A percentile compares a stretch with the other conserved stretches of the same genome.
Conservation (phyloP, 2,113 vertebrate genomes). For the Oryzias melastigma region DNA sequence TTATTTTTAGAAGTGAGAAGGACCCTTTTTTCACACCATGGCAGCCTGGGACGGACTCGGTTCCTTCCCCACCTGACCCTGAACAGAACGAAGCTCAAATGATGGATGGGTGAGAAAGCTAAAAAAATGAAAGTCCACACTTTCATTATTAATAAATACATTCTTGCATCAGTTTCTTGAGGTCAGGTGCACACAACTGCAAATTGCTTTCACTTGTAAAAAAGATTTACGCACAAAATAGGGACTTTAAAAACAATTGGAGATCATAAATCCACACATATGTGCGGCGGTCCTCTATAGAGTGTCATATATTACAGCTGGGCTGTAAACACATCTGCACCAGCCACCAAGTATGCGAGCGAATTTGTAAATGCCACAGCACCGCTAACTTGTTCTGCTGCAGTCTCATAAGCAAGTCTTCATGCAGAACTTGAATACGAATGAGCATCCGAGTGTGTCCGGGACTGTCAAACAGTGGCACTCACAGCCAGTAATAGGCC, state of each 20-base stretch:
- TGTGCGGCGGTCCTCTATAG: no score
- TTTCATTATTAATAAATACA: background rate
- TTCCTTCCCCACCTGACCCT: no score
- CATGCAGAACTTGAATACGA: constrained; percentile 16
- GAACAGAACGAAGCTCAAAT: no score
- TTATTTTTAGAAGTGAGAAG: no score
- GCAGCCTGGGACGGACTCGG: no score
- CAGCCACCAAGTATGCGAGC: background rate
- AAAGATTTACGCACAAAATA: constrained; percentile 19
- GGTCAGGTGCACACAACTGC: background rate
- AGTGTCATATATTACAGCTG: background rate
- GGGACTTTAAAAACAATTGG: constrained; percentile 15
- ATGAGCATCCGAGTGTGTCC: constrained; percentile 35
- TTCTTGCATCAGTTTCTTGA: background rate
- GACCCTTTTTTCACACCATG: no score
- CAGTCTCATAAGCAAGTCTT: constrained; percentile 14
- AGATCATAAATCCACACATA: constrained; percentile 12
- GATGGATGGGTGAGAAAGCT: no score
- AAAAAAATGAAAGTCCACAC: background rate
- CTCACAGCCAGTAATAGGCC: constrained; percentile 61
- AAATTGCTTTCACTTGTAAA: constrained; percentile 5
- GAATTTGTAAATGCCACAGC: constrained; percentile 6
- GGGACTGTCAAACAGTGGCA: constrained; percentile 51
- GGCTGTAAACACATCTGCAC: background rate
- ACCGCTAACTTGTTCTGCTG: constrained; percentile 10